Evolutionary conservation across 2,888 invertebrate genomes (phyloP).

Genomic region (Elgonia sp.): DNA sequence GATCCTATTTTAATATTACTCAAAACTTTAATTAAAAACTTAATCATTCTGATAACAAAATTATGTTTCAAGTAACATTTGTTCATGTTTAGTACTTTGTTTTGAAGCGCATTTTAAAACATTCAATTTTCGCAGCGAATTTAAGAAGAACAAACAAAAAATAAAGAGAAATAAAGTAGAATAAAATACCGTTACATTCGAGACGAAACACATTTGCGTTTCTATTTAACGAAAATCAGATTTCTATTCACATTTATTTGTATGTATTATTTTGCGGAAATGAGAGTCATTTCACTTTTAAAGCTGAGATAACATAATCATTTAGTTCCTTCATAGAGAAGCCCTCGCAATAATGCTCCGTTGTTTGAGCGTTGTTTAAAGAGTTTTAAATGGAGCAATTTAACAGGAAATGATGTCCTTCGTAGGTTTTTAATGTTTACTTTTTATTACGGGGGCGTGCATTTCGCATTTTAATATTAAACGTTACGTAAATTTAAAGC

Average conservation of each 20-base stretch:
- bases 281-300: slow-evolving; percentile 66
- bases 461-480: slow-evolving; percentile 26
- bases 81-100: too few relatives aligned
- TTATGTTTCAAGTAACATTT: too few relatives aligned
- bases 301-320: slow-evolving; percentile 70
- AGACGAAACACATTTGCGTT: too few relatives aligned
- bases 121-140: too few relatives aligned
- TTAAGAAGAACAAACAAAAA: too few relatives aligned
- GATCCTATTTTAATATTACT: too few relatives aligned
- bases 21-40: too few relatives aligned
- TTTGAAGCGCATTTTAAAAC: too few relatives aligned
- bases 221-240: slow-evolving; percentile 3
- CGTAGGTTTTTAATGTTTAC: slow-evolving; percentile 50
- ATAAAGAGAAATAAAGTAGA: too few relatives aligned
- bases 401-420: slow-evolving; percentile 57
- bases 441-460: slow-evolving; percentile 28
- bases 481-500: slow-evolving; percentile 11
- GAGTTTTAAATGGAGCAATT: slow-evolving; percentile 58
- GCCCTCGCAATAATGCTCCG: slow-evolving; percentile 44
- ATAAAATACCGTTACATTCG: too few relatives aligned
- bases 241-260: slow-evolving; percentile 35
- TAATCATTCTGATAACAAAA: too few relatives aligned
- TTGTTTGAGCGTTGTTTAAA: slow-evolving; percentile 62
- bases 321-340: slow-evolving; percentile 62
- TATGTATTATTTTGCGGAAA: slow-evolving; percentile 50